Evolutionary conservation across 2,888 invertebrate species (phyloP).

Genomic region (Eupsilia transversa): DNA sequence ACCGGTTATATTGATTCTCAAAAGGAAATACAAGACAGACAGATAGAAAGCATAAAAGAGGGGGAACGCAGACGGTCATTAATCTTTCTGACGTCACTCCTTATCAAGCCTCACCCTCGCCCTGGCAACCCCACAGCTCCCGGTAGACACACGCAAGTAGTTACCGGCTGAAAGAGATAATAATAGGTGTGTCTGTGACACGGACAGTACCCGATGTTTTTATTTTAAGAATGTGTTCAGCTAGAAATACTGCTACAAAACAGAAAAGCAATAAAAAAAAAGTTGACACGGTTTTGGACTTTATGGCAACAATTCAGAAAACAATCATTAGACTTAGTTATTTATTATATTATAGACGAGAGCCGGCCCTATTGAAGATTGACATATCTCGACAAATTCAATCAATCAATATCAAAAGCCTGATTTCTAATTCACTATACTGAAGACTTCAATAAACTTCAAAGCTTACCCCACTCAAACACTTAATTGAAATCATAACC

Average conservation of each 20-base stretch:
- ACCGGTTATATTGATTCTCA: constrained; percentile 38
- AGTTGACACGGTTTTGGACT: neutral
- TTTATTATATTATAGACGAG: neutral
- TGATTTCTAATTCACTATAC: constrained; percentile 17
- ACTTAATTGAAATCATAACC: constrained; percentile 39
- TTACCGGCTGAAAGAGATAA: constrained; percentile 48
- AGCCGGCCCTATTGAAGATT: neutral
- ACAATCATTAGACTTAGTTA: neutral
- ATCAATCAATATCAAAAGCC: neutral
- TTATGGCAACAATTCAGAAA: neutral
- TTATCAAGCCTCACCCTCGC: constrained; percentile 69
- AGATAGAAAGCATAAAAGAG: constrained; percentile 50
- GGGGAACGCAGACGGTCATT: constrained; percentile 72
- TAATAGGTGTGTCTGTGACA: constrained; percentile 31
- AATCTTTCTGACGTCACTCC: constrained; percentile 69
- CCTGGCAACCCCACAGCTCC: constrained; percentile 64
- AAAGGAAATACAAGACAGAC: constrained; percentile 44
- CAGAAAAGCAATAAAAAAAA: neutral
- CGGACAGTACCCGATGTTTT: constrained; percentile 5
- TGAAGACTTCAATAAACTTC: constrained; percentile 23
- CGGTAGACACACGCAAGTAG: constrained; percentile 62
- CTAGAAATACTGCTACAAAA: neutral
- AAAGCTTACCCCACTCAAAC: constrained; percentile 16
- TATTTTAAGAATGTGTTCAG: constrained; percentile 15
- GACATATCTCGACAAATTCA: neutral